These are phyloP conservation scores for Flexamia atlantica DNA, from an alignment of 2,888 invertebrate species.

Conservation along the genomic window DNA sequence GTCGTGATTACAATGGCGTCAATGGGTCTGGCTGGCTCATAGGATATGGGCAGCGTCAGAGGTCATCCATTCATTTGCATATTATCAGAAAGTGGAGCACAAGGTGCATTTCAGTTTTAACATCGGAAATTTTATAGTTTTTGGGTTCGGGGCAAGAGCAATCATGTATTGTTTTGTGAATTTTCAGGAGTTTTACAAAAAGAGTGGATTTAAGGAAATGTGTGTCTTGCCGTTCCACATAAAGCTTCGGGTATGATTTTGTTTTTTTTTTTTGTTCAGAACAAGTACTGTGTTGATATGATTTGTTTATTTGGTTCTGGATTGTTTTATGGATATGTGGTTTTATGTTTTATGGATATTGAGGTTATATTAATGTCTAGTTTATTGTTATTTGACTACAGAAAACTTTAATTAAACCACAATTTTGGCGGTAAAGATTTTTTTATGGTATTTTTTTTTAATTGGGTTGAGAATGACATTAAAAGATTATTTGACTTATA, in stretches of 20 bases:
- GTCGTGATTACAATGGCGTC: constrained; percentile 27
- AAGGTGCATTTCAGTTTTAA: background rate
- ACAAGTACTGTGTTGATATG: too few relatives aligned
- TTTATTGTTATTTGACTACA: too few relatives aligned
- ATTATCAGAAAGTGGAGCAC: constrained; percentile 33
- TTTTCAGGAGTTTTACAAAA: constrained; percentile 18
- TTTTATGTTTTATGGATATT: too few relatives aligned
- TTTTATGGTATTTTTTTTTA: too few relatives aligned
- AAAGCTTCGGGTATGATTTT: constrained; percentile 25
- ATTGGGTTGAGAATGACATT: too few relatives aligned
- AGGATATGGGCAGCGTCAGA: constrained; percentile 30
- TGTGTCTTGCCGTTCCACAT: background rate
- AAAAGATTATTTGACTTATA: too few relatives aligned
- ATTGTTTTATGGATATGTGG: too few relatives aligned
- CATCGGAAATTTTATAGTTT: background rate
- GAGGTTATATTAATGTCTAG: too few relatives aligned
- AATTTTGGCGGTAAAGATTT: too few relatives aligned
- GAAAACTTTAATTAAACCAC: too few relatives aligned
- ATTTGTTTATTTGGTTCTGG: too few relatives aligned
- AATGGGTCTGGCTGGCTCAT: background rate
- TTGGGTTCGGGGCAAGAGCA: background rate
- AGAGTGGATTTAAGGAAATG: background rate
- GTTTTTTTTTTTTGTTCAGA: too few relatives aligned
- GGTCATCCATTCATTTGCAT: constrained; percentile 38
- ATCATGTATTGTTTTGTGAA: constrained; percentile 34